Evolutionary conservation across 1,140 invertebrate species (phyloP).

Genomic region (Daktulosphaira vitifoliae): DNA sequence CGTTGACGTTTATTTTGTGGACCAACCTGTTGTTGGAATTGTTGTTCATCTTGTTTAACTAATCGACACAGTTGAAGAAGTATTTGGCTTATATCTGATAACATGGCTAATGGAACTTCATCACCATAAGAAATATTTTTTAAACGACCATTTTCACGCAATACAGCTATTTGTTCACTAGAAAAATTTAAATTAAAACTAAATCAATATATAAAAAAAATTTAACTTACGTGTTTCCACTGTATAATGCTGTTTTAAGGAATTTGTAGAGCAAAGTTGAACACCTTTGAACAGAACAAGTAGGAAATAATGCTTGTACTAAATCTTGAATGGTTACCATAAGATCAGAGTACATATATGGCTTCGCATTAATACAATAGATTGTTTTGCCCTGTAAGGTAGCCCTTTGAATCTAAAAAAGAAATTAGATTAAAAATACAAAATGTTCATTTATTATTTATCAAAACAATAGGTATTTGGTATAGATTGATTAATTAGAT

Average conservation of each 20-base stretch:
- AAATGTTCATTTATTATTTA: too few species aligned
- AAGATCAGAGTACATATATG: constrained; percentile 66
- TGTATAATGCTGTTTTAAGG: neutral
- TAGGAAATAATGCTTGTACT: neutral
- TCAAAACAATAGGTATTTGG: too few species aligned
- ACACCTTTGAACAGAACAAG: neutral
- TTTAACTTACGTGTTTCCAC: constrained; percentile 12
- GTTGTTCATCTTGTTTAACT: constrained; percentile 1
- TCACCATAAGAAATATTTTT: neutral
- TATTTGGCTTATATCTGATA: neutral
- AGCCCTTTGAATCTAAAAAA: constrained; percentile 60
- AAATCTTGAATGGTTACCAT: constrained; percentile 69
- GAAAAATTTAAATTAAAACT: neutral
- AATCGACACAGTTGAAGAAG: neutral
- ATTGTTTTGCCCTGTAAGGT: constrained; percentile 63
- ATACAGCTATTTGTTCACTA: neutral
- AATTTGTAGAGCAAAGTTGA: neutral
- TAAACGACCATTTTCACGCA: constrained; percentile 8
- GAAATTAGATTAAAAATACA: neutral
- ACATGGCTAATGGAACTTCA: neutral
- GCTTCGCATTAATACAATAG: constrained; percentile 76
- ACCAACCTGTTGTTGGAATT: constrained; percentile 42
- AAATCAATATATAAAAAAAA: neutral
- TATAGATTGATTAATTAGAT: too few species aligned
- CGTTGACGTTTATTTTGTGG: neutral